A percentile compares a stretch with the other conserved stretches of the same genome.
These are phyloP conservation scores for Anticlea derivata DNA, from an alignment of 2,888 invertebrate genomes.

Conservation along the genomic window DNA sequence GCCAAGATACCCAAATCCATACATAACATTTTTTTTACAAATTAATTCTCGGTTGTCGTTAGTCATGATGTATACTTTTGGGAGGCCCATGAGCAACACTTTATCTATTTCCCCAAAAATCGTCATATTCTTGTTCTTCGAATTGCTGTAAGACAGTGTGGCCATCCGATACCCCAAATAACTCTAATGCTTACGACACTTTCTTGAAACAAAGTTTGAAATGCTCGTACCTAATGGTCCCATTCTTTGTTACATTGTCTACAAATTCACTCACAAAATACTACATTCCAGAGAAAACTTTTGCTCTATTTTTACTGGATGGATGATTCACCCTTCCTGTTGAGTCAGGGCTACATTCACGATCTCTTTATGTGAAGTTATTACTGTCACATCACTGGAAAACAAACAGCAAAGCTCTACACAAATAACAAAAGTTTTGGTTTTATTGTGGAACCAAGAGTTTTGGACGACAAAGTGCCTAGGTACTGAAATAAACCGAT, in stretches of 20 bases:
- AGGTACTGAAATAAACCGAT: neutral
- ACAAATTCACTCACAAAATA: slow-evolving; percentile 17
- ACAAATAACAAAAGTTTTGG: slow-evolving; percentile 21
- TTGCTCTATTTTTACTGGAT: slow-evolving; percentile 30
- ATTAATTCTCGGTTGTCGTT: too few species aligned
- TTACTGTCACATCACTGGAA: slow-evolving; percentile 17
- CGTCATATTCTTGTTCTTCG: too few species aligned
- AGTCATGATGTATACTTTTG: too few species aligned
- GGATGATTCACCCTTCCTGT: slow-evolving; percentile 32
- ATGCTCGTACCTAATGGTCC: neutral
- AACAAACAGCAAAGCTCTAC: slow-evolving; percentile 18
- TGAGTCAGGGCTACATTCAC: slow-evolving; percentile 30
- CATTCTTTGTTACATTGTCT: slow-evolving; percentile 20
- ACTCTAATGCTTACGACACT: too few species aligned
- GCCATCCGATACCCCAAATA: too few species aligned
- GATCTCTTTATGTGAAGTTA: slow-evolving; percentile 28
- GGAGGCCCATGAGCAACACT: too few species aligned
- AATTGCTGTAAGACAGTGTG: too few species aligned
- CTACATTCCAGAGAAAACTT: slow-evolving; percentile 15
- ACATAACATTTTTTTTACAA: too few species aligned
- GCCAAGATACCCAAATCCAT: too few species aligned
- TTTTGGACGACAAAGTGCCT: neutral
- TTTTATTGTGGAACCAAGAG: slow-evolving; percentile 6
- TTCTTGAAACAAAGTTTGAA: slow-evolving; percentile 1
- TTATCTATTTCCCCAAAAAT: too few species aligned